Evolutionary conservation across 2,888 invertebrate genomes (phyloP).

Genomic region (Drosophila pseudotalamancana): DNA sequence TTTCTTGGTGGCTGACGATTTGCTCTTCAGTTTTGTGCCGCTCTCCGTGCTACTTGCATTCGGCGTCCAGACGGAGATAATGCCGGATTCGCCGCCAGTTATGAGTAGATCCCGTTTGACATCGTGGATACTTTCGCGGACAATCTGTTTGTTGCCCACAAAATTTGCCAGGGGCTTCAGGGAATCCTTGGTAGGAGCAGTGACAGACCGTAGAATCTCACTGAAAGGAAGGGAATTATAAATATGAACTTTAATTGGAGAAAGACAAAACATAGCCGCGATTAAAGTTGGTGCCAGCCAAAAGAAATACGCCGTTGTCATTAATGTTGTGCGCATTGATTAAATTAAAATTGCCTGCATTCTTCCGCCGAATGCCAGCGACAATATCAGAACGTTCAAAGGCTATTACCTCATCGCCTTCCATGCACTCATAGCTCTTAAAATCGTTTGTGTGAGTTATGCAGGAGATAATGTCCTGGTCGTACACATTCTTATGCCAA

Average conservation of each 20-base stretch:
- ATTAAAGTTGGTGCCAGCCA: constrained; percentile 88
- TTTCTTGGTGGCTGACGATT: constrained; percentile 43
- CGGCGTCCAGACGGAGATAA: constrained; percentile 88
- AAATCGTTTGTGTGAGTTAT: constrained; percentile 90
- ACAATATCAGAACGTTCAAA: constrained; percentile 87
- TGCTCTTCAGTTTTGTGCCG: constrained; percentile 51
- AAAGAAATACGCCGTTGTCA: constrained; percentile 85
- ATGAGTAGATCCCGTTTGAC: constrained; percentile 87
- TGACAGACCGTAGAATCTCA: constrained; percentile 85
- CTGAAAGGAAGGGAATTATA: constrained; percentile 38
- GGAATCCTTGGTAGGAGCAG: constrained; percentile 84
- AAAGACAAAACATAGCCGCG: constrained; percentile 85
- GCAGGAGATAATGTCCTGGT: constrained; percentile 86
- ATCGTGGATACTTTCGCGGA: constrained; percentile 89
- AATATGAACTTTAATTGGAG: not conserved
- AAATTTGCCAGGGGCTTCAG: constrained; percentile 86
- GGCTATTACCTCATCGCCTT: constrained; percentile 86
- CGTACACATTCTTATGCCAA: constrained; percentile 85
- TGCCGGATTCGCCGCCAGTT: constrained; percentile 90
- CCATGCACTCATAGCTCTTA: constrained; percentile 88
- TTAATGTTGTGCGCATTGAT: constrained; percentile 86
- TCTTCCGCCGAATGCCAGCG: constrained; percentile 86
- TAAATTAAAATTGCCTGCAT: constrained; percentile 87
- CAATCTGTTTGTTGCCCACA: constrained; percentile 88
- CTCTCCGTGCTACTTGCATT: constrained; percentile 3